These are phyloP conservation scores for Vanessa cardui DNA, from an alignment of 2,888 invertebrate genomes.

Conservation along the genomic window DNA sequence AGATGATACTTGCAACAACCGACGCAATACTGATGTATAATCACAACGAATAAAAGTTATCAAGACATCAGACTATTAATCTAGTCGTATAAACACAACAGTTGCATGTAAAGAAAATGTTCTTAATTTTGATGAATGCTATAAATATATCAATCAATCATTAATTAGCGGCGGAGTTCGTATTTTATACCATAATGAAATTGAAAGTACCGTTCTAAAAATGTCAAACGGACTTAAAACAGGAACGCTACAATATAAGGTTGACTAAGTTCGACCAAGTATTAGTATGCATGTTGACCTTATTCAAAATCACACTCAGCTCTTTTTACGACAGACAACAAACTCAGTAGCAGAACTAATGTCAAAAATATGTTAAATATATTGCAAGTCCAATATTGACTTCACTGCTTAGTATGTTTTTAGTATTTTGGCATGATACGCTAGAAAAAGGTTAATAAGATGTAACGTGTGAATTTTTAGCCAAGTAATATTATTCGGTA, in stretches of 20 bases:
- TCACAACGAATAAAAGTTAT: constrained; percentile 56
- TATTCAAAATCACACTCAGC: no score
- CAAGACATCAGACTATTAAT: constrained; percentile 46
- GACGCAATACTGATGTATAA: constrained; percentile 50
- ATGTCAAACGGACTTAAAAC: no score
- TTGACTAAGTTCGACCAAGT: no score
- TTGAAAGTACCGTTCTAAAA: no score
- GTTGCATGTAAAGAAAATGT: background rate
- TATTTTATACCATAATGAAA: no score
- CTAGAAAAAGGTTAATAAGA: constrained; percentile 44
- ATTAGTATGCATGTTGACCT: no score
- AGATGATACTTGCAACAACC: constrained; percentile 53
- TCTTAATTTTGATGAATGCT: background rate
- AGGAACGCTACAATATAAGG: no score
- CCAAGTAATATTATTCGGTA: constrained; percentile 14
- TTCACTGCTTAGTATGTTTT: constrained; percentile 17
- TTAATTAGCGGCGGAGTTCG: background rate
- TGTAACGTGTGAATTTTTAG: constrained; percentile 27
- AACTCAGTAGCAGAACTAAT: no score
- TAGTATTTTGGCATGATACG: constrained; percentile 24
- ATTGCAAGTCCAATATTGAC: background rate
- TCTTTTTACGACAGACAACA: no score
- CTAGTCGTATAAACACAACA: constrained; percentile 14
- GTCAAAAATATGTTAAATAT: no score
- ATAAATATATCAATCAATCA: background rate